Base-by-base conservation (phyloP, 2,797 vertebrate species). In the Clarias platycephalus region DNA sequence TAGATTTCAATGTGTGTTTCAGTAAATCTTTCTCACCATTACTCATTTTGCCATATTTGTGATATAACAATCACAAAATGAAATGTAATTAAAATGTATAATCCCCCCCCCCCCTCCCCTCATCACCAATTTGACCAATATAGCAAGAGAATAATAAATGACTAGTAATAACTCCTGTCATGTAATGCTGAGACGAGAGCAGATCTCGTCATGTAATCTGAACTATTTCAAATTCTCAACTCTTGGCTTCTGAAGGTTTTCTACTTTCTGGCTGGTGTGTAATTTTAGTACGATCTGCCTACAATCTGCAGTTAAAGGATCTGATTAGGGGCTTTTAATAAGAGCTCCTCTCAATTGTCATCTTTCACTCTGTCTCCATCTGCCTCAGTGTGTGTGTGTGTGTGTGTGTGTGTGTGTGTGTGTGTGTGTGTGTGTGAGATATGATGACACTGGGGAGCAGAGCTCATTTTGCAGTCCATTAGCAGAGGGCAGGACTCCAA, bases 391-490 rank as follows among this genome's bases (percentile, higher is more conserved):
- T 86, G 84, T 85, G 94, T 93, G 78, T 84, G 84, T 86, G 94
- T 93, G 82, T 77, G 78, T 72, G 74, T 83, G 86, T 83, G 93
- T 93, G 78, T 84, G 84, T 86, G 94, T 93, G 82, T 78, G 79
- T 72, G 74, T 82, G 86, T 82, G 94, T 93, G 28, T 20, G 64
- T 6, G 64, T 16, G 64, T 16, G 44, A 49, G 93, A 92, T 89
- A 90, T 83, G 90, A 91, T 93, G 94, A 94, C 96, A 95, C 93
- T 85, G 93, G 94, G 94, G 94, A 91, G 91, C 89, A 89, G 84
- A 91, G 95, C 94, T 96, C 95, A 96, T 96, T 96, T 96, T 96
- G 95, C 96, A 96, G 96, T 96, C 96, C 95, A 96, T 97, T 96
- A 96, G 95, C 93, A 93, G 94, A 96, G 94, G 95, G 94, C 93